Percentiles rank a stretch among this genome's conserved stretches.
These are phyloP conservation scores for Drosophila arawakana DNA, from an alignment of 1,140 invertebrate species.

Conservation along the genomic window DNA sequence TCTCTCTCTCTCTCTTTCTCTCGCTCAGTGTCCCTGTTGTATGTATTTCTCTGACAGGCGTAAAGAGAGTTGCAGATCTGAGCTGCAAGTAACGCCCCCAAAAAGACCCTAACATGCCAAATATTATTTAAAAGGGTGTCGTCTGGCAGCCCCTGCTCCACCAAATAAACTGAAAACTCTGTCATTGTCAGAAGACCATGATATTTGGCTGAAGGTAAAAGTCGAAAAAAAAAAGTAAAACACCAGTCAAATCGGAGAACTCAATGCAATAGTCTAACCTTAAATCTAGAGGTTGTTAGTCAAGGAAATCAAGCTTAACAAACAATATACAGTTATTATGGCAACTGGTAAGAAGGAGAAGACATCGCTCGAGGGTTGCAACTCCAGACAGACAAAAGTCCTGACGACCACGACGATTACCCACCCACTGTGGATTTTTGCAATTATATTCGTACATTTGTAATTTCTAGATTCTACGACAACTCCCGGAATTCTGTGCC, in stretches of 20 bases:
- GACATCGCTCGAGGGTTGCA: conserved; percentile 64
- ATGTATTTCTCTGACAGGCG: not conserved
- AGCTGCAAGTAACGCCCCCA: conserved; percentile 10
- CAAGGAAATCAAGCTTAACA: conserved; percentile 2
- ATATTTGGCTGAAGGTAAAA: conserved; percentile 54
- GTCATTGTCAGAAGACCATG: conserved; percentile 73
- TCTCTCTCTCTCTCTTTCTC: conserved; percentile 13
- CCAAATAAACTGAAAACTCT: conserved; percentile 42
- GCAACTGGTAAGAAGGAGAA: conserved; percentile 8
- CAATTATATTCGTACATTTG: conserved; percentile 59
- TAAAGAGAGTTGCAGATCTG: conserved; percentile 26
- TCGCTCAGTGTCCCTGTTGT: conserved; percentile 1
- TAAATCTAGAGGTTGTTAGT: conserved; percentile 6
- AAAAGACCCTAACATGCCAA: conserved; percentile 10
- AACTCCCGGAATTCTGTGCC: conserved; percentile 74
- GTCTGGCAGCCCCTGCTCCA: conserved; percentile 70
- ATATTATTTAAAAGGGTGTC: conserved; percentile 47
- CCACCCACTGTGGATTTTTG: conserved; percentile 54
- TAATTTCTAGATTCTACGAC: conserved; percentile 50
- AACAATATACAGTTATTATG: conserved; percentile 21
- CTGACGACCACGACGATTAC: conserved; percentile 6
- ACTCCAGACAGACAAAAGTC: conserved; percentile 67
- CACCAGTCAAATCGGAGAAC: conserved; percentile 20
- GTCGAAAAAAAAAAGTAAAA: conserved; percentile 5
- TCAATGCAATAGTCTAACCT: conserved; percentile 9